Conservation (phyloP, 1,140 invertebrate species). For the Hylaeus anthracinus region DNA sequence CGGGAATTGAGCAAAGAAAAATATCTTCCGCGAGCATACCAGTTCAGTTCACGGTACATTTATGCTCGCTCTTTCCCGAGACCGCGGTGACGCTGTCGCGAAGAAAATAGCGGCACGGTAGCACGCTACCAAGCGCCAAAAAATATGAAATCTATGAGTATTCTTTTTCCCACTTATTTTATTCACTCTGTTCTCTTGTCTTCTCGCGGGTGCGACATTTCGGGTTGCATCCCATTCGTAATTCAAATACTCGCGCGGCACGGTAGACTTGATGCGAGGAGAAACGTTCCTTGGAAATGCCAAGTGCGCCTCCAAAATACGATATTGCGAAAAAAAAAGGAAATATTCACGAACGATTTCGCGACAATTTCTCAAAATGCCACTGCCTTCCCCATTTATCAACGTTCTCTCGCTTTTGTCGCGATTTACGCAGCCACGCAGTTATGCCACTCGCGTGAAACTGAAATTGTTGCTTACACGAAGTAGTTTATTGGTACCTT, state of each 20-base stretch:
- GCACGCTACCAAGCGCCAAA: constrained; percentile 39
- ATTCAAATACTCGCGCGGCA: constrained; percentile 15
- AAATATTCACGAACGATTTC: neutral
- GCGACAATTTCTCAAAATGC: neutral
- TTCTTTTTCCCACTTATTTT: constrained; percentile 29
- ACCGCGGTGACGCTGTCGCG: constrained; percentile 1
- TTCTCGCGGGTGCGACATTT: neutral
- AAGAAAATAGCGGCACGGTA: constrained; percentile 7
- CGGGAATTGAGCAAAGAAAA: constrained; percentile 14
- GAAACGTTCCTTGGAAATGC: neutral
- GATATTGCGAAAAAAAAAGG: neutral
- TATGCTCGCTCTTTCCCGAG: constrained; percentile 16
- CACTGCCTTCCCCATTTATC: neutral
- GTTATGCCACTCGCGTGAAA: no score
- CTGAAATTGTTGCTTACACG: no score
- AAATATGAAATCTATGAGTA: constrained; percentile 50
- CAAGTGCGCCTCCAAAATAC: neutral
- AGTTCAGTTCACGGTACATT: constrained; percentile 36
- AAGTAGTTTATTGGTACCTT: no score
- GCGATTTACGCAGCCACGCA: no score
- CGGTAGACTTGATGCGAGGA: constrained; percentile 1
- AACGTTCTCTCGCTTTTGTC: no score
- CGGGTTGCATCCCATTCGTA: constrained; percentile 1
- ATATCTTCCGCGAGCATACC: constrained; percentile 21
- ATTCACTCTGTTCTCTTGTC: constrained; percentile 8